Conservation (phyloP, 2,113 vertebrate genomes). For the Psittacara wagleri region DNA sequence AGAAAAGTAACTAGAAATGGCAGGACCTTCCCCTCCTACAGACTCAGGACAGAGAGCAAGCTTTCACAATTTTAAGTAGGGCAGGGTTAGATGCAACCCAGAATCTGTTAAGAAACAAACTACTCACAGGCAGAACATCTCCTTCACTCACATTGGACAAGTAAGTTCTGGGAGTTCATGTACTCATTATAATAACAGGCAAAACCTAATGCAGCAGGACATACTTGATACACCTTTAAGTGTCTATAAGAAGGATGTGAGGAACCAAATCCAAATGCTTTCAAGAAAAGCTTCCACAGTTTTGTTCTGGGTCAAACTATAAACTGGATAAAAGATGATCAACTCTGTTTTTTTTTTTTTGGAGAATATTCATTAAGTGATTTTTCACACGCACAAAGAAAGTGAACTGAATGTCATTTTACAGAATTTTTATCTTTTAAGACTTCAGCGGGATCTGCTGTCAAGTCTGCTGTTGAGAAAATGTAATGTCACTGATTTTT, state of each 20-base stretch:
- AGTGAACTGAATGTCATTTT: not conserved
- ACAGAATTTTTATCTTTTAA: not conserved
- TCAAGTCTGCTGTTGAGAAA: not conserved
- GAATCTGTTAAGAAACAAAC: not conserved
- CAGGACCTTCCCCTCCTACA: not conserved
- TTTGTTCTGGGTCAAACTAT: not conserved
- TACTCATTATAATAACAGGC: not conserved
- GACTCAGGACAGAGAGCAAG: not conserved
- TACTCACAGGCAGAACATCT: not conserved
- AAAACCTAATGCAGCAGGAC: not conserved
- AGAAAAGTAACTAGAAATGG: not conserved
- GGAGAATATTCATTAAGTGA: not conserved
- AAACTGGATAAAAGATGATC: not conserved
- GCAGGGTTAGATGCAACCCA: not conserved
- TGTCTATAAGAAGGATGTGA: not conserved
- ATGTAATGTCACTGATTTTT: not conserved
- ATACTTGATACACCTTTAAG: not conserved
- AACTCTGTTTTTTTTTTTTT: not conserved
- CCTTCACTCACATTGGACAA: not conserved
- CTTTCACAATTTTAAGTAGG: not conserved
- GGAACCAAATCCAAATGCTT: not conserved
- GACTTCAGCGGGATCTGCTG: not conserved
- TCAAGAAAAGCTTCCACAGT: not conserved
- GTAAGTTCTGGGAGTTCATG: not conserved
- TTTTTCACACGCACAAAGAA: not conserved